phyloP scores from a whole-genome alignment of 2,113 vertebrate genomes.

The Otocyon megalotis region DNA sequence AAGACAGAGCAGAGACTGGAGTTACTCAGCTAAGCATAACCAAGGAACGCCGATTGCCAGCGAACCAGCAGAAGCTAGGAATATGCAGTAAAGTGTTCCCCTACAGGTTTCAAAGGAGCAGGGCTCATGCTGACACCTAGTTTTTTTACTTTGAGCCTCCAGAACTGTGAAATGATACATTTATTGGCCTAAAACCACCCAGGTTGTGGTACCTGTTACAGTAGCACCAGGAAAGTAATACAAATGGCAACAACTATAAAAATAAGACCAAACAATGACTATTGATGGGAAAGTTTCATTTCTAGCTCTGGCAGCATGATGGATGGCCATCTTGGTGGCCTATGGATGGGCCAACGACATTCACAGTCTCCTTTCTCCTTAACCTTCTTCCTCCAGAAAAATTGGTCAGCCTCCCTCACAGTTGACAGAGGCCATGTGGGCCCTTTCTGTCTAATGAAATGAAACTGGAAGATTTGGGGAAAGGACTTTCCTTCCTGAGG shows the following conservation, averaged over 20 bases:
- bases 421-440: not conserved
- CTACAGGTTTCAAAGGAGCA: not conserved
- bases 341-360: not conserved
- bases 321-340: no score
- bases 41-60: rapidly evolving
- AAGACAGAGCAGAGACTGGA: not conserved
- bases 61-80: not conserved
- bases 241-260: not conserved
- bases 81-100: not conserved
- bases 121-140: not conserved
- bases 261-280: not conserved
- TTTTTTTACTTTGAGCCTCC: not conserved
- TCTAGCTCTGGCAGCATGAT: not conserved
- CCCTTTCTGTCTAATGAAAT: not conserved
- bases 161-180: not conserved
- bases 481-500: not conserved
- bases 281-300: not conserved
- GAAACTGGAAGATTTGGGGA: not conserved
- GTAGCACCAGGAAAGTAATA: not conserved
- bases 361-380: not conserved
- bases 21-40: not conserved
- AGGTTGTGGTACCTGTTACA: not conserved
- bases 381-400: not conserved
- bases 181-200: not conserved
- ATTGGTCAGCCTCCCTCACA: not conserved